These are phyloP conservation scores for Carcina quercana DNA, from an alignment of 2,888 invertebrate species.

Conservation along the genomic window DNA sequence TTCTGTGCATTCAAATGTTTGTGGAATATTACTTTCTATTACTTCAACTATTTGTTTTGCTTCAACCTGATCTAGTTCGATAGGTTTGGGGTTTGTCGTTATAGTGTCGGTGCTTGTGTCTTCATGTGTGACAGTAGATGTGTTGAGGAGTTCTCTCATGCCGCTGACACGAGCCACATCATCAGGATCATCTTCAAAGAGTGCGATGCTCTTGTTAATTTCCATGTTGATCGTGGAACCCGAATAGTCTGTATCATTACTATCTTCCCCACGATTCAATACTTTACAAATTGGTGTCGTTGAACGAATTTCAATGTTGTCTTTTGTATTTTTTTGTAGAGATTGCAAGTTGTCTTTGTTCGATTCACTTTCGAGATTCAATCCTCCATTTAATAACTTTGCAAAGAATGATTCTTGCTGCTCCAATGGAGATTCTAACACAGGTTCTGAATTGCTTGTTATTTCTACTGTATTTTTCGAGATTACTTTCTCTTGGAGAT, in stretches of 20 bases:
- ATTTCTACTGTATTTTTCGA: conserved; percentile 1
- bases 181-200: conserved; percentile 54
- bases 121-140: conserved; percentile 21
- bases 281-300: conserved; percentile 40
- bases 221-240: conserved; percentile 62
- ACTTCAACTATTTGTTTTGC: too few species aligned
- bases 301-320: conserved; percentile 20
- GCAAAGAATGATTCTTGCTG: conserved; percentile 67
- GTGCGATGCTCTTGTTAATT: conserved; percentile 60
- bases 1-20: conserved; percentile 70
- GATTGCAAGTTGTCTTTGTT: conserved; percentile 1
- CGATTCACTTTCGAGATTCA: conserved; percentile 10
- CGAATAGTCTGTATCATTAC: conserved; percentile 55
- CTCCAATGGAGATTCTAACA: conserved; percentile 37
- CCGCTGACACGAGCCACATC: conserved; percentile 41
- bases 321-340: conserved; percentile 5
- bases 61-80: too few species aligned
- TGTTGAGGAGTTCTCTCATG: conserved; percentile 44
- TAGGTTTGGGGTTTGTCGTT: too few species aligned
- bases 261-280: conserved; percentile 43
- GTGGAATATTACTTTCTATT: too few species aligned
- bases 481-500: conserved; percentile 4
- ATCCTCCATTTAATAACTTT: conserved; percentile 38
- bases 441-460: too few species aligned
- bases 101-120: conserved; percentile 21